Conservation (phyloP, 2,113 vertebrate genomes). For the Sinocyclocheilus grahami region DNA sequence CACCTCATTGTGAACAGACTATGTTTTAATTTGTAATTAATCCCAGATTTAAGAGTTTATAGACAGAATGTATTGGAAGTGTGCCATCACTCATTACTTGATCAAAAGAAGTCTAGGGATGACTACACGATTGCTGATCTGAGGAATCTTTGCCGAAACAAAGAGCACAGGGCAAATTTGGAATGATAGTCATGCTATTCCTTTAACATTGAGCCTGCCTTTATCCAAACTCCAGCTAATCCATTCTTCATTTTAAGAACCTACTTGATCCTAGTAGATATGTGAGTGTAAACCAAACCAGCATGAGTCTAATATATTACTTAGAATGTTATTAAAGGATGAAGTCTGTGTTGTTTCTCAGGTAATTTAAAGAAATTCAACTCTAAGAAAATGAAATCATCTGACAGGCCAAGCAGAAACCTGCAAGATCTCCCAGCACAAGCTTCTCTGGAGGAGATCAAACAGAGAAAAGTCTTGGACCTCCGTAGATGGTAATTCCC, state of each 20-base stretch:
- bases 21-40: not conserved
- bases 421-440: slow-evolving; percentile 80
- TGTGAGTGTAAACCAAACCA: not conserved
- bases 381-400: slow-evolving; percentile 86
- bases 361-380: slow-evolving; percentile 86
- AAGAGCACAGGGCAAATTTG: not conserved
- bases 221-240: not conserved
- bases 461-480: slow-evolving; percentile 94
- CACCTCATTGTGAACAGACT: not conserved
- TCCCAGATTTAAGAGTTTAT: not conserved
- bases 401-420: slow-evolving; percentile 83
- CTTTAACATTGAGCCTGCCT: not conserved
- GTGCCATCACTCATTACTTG: not conserved
- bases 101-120: not conserved
- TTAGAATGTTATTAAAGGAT: not conserved
- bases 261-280: not conserved
- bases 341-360: slow-evolving; percentile 58
- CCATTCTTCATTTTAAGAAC: not conserved
- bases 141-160: not conserved
- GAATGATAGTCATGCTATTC: not conserved
- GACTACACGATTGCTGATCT: not conserved
- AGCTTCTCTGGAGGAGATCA: slow-evolving; percentile 87
- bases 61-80: not conserved
- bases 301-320: not conserved
- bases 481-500: slow-evolving; percentile 88